Conservation (phyloP, 2,888 invertebrate genomes). For the Drosophila putrida region DNA sequence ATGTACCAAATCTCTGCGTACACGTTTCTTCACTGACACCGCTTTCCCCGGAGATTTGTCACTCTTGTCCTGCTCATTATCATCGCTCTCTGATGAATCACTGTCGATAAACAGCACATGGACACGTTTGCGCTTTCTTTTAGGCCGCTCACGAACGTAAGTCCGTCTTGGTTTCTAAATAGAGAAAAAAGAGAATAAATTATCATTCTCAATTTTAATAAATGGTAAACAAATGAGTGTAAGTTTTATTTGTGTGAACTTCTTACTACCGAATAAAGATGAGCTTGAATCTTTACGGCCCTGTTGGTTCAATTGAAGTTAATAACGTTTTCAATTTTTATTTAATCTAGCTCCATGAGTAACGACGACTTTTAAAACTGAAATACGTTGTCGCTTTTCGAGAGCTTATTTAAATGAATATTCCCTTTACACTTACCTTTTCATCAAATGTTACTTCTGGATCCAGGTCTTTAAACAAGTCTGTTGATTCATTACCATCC, state of each 20-base stretch:
- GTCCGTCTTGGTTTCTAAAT: conserved; percentile 78
- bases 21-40: conserved; percentile 48
- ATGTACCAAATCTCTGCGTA: conserved; percentile 51
- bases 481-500: conserved; percentile 35
- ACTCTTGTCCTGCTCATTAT: conserved; percentile 50
- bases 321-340: conserved; percentile 45
- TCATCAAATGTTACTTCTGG: conserved; percentile 78
- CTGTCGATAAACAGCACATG: conserved; percentile 73
- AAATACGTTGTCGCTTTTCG: neutral
- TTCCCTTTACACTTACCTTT: conserved; percentile 57
- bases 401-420: conserved; percentile 28
- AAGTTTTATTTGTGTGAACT: conserved; percentile 55
- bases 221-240: neutral
- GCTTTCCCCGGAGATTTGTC: conserved; percentile 55
- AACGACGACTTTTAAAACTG: neutral
- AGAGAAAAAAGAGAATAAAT: conserved; percentile 2
- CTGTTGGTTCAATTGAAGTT: conserved; percentile 66
- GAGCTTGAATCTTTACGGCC: conserved; percentile 69
- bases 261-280: conserved; percentile 75
- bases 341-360: conserved; percentile 62
- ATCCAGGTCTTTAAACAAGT: conserved; percentile 78
- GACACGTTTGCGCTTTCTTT: conserved; percentile 76
- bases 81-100: conserved; percentile 70
- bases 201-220: neutral
- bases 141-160: conserved; percentile 69